phyloP scores from a whole-genome alignment of 2,888 invertebrate species.

The Heliconius ethilla region DNA sequence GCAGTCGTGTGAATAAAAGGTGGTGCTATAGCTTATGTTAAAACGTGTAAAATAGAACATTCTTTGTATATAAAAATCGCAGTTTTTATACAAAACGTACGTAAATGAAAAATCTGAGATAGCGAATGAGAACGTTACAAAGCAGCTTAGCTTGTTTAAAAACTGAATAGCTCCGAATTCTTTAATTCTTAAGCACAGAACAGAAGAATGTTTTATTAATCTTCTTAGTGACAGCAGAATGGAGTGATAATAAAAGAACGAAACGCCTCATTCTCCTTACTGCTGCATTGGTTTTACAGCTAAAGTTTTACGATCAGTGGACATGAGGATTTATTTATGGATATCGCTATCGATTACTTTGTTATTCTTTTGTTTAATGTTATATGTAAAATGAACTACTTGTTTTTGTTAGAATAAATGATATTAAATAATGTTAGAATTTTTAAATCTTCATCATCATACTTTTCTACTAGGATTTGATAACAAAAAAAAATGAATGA shows the following conservation, averaged over 20 bases:
- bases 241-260: conserved; percentile 25
- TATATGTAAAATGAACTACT: background rate
- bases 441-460: no score
- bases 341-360: conserved; percentile 30
- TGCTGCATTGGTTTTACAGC: conserved; percentile 41
- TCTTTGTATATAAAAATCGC: conserved; percentile 33
- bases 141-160: conserved; percentile 33
- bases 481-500: no score
- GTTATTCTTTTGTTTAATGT: conserved; percentile 2
- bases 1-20: conserved; percentile 32
- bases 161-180: conserved; percentile 18
- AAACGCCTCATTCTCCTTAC: conserved; percentile 34
- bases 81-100: conserved; percentile 30
- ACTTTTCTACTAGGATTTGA: no score
- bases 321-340: conserved; percentile 36
- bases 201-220: conserved; percentile 27
- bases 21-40: conserved; percentile 30
- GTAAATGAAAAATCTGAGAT: conserved; percentile 27
- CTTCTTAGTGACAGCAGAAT: conserved; percentile 15
- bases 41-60: conserved; percentile 28
- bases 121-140: conserved; percentile 27
- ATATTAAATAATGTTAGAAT: background rate
- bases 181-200: conserved; percentile 28
- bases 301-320: conserved; percentile 41
- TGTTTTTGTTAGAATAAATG: background rate